Evolutionary conservation across 2,888 invertebrate species (phyloP), one percentile per base, ranked within the genome.

Genomic region (Psylliodes chrysocephalus): DNA sequence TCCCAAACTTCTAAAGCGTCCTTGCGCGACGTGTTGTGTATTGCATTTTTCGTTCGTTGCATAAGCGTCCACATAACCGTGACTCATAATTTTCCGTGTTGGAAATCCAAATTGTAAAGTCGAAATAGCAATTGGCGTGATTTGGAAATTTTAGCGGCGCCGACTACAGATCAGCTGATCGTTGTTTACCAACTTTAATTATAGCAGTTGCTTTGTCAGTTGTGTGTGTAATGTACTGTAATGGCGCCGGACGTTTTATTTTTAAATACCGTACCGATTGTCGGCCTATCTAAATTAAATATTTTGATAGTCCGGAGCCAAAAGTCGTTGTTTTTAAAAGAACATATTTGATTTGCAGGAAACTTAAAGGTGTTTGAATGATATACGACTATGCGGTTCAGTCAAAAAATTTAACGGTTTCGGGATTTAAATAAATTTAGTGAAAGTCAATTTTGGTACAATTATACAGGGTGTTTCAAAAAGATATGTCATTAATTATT

Each of bases 81-180:
- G 30, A 8, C 10, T 6, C 30, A 30, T 3, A 30, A 30, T 25
- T 25, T 7, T 3, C 12, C 15, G 19, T 19, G 19, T 46, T 10
- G 15, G 18, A 46, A 46, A 46, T 18, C n/a, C 8, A 46, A 46
- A 10, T 46, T 46, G 18, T 17, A 38, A 61, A 30, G 30, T 8
- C 10, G 30, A 30, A 30, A 30, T 30, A 8, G 30, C 30, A 30
- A 2, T 62, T 55, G 55, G 62, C 42, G 18, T 30, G 30, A 42
- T 25, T 25, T 40, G 10, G 54, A 44, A 35, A 30, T 38, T 35
- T n/a, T 33, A 22, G 18, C 44, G 44, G 40, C 54, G 22, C 38
- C 22, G 25, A 47, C n/a, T n/a, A n/a, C n/a, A 38, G 35, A 35
- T 54, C 64, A 64, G 64, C 64, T 64, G 64, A 64, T 64, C 30